Evolutionary conservation across 2,888 invertebrate genomes (phyloP), one percentile per base, ranked within the genome.

Genomic region (Papilio protenor): DNA sequence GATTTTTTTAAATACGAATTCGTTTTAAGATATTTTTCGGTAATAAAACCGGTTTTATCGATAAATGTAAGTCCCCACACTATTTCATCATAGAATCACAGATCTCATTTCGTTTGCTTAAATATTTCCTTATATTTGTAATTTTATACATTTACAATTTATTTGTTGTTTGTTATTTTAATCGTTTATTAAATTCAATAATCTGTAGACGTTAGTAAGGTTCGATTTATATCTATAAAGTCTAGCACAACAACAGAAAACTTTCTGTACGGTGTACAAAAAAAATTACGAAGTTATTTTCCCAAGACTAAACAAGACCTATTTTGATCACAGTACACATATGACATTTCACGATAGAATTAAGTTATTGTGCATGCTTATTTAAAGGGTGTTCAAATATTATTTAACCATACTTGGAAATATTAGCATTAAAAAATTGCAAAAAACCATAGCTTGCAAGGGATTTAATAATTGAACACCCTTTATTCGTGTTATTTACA

Each of bases 151-250:
- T 21, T 21, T 16, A 14, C n/a, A 57, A 21, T 21, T 33, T 33
- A 14, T 40, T 40, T 10, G 40, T 40, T 33, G 1, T 33, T 27
- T 23, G 12, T 8, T 33, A 10, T 61, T 27, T 16, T 33, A 14
- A 33, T 64, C 1, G 23, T 0, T 64, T 64, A n/a, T 33, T 64
- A 18, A 10, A 64, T 64, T 64, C 64, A 64, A 40, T 64, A 64
- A 64, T 64, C 64, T 64, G 64, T 40, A 64, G 64, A 64, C 64
- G 33, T 64, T 40, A 59, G 21, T 59, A 59, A 52, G 64, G 64
- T 33, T 61, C 4, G 5, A 6, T 18, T 64, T 64, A 40, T 23
- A 64, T 40, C 40, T 33, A 33, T 40, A 64, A 8, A 64, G 27
- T 5, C 18, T 33, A 23, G 64, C 33, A 64, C 33, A 64, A 40